Evolutionary conservation across 23 tunicate species (phyloP), one percentile per base, ranked within the genome.

Genomic region (Clavelina lepadiformis): DNA sequence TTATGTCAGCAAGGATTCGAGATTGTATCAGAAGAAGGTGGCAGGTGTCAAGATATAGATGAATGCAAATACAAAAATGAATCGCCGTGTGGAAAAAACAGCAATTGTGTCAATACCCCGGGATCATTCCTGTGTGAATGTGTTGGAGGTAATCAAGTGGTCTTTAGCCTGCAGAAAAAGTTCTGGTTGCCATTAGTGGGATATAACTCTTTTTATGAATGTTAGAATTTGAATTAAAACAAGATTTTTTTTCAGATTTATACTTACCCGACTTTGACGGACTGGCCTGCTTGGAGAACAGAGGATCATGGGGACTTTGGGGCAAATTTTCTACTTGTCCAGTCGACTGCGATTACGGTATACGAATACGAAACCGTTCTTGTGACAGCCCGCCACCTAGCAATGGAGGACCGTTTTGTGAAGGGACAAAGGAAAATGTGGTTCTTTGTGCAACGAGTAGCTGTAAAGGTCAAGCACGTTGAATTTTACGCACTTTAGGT

Each of bases 391-490:
- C 80, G 28, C 51, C 71, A 5, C 71, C 71, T 11, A 37, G 72
- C 26, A 60, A 53, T 28, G 46, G 28, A 7, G 58, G 56, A 19
- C 55, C 35, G 5, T 5, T 35, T 24, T 83, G 91, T 58, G 36
- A 75, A 52, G 91, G 91, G 38, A 21, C 73, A 1, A 3, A 49
- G 18, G 69, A 83, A n/a, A 46, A 63, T 37, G 35, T 44, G 19
- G 35, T 23, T 45, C 23, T 83, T n/a, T 83, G 91, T 38, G 81
- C 91, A 2, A 47, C 13, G 22, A 58, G 58, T 35, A 75, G 60
- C 31, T 83, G 91, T 37, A 71, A 47, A 68, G 71, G 91, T 83
- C n/a, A n/a, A n/a, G n/a, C n/a, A n/a, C n/a, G n/a, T n/a, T n/a
- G n/a, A n/a, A n/a, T n/a, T n/a, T n/a, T n/a, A n/a, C n/a, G n/a